These are phyloP conservation scores for Euura lappo DNA, from an alignment of 1,140 invertebrate species.

Conservation along the genomic window DNA sequence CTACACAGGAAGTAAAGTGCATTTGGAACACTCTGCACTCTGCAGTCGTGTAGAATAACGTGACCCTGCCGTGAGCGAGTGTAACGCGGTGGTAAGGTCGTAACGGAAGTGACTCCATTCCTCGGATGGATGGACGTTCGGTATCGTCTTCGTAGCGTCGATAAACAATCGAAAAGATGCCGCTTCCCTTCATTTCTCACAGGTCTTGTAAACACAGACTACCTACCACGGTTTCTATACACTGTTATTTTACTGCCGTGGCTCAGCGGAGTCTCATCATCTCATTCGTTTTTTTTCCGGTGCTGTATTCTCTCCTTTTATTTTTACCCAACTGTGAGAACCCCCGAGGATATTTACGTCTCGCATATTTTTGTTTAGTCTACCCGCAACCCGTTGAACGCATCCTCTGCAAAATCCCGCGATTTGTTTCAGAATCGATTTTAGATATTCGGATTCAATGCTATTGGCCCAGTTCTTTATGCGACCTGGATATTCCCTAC, in stretches of 20 bases:
- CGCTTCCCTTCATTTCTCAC: background rate
- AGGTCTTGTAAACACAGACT: background rate
- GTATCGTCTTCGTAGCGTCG: background rate
- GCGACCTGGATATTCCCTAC: background rate
- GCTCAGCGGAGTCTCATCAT: background rate
- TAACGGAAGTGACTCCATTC: background rate
- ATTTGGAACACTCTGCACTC: background rate
- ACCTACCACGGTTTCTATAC: background rate
- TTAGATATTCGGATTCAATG: background rate
- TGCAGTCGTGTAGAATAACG: background rate
- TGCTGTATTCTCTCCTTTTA: background rate
- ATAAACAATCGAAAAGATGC: constrained; percentile 7
- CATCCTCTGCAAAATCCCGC: background rate
- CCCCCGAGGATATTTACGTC: background rate
- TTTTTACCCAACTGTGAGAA: background rate
- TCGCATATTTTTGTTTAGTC: constrained; percentile 35
- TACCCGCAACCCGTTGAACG: constrained; percentile 11
- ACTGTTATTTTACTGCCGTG: background rate
- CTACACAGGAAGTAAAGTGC: background rate
- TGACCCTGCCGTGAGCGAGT: background rate
- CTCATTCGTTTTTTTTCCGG: background rate
- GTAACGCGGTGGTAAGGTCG: background rate
- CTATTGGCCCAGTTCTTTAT: background rate
- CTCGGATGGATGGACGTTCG: background rate
- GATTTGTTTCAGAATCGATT: background rate